Base-by-base conservation (phyloP, 2,797 vertebrate genomes). In the Falco rusticolus region DNA sequence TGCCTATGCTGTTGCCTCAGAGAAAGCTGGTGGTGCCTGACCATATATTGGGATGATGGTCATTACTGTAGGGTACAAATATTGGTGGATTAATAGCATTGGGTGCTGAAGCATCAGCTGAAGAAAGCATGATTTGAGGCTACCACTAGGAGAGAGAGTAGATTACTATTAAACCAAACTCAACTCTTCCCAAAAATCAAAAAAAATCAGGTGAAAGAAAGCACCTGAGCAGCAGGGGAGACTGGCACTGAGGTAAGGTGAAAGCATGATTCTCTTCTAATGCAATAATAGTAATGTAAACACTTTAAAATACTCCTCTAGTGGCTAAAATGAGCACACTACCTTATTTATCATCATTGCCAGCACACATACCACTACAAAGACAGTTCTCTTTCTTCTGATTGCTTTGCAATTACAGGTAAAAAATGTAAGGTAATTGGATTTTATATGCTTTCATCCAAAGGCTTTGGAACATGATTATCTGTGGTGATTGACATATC, bases 31-130 rank as follows among this genome's bases (percentile, higher is more conserved):
- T 61, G 31, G 18, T 65, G 37, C 34, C 59, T n/a, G 54, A 26
- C 6, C 19, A 45, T 7, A 7, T 14, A 5, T 13, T 4, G 14
- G 76, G 48, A 34, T 4, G 4, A 48, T 0, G 4, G 2, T 54
- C 63, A 11, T 85, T 16, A 13, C 50, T 65, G 64, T 18, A 66
- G 18, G 14, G 77, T 34, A 43, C 37, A 69, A 80, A 43, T 43
- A 45, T 5, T 4, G 0, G 51, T 45, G 48, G 28, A 34, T 77
- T 77, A 37, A 86, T 39, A 56, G 34, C 6, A 4, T 26, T 1
- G 1, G 25, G 21, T 87, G 41, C 43, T 81, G 64, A 83, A 79
- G 33, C n/a, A n/a, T 34, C 26, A 76, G 41, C 19, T 84, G 79
- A 80, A 85, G 76, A 77, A 77, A 43, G 21, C 47, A 33, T 1